Evolutionary conservation across 2,113 vertebrate species (phyloP), one percentile per base, ranked within the genome.

Genomic region (Siphamia tubifer): DNA sequence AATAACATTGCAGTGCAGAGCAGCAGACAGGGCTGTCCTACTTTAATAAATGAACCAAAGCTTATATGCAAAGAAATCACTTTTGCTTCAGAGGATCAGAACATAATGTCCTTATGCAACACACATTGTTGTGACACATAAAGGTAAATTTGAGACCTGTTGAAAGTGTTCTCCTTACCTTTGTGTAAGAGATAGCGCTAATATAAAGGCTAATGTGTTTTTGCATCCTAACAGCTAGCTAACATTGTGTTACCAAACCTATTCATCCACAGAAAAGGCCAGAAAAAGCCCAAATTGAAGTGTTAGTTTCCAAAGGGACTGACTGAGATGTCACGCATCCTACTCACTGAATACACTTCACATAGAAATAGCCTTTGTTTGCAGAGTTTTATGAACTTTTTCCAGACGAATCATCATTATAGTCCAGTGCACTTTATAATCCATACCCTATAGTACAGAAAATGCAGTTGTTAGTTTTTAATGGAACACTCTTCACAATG

Each of bases 11-110:
- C 76, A 63, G 63, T 66, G 68, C 52, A 31, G 61, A 71, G 63
- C 39, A 31, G 51, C 49, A 73, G 51, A 51, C 68, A 44, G 65
- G 57, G 48, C 38, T 87, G 84, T 77, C 87, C 76, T 76, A 84
- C 64, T 80, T 86, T 77, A 68, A 79, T 76, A 86, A 85, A 83
- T 70, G 77, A 82, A 70, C 53, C 52, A 45, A 54, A 68, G 64
- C 58, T 58, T 39, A 58, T 71, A 65, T 57, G 40, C 49, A 66
- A 58, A 67, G 45, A 82, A 69, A 77, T 67, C 58, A 30, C 49
- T 66, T 48, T 48, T 48, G 66, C 52, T 75, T 49, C 44, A 19
- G 48, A 72, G 42, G 35, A 40, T 77, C 52, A 52, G 24, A 75
- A 51, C 48, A 24, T 43, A 7, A 71, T 60, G 19, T 65, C 43